phyloP scores from a whole-genome alignment of 1,140 invertebrate species.

The Drepana arcuata region DNA sequence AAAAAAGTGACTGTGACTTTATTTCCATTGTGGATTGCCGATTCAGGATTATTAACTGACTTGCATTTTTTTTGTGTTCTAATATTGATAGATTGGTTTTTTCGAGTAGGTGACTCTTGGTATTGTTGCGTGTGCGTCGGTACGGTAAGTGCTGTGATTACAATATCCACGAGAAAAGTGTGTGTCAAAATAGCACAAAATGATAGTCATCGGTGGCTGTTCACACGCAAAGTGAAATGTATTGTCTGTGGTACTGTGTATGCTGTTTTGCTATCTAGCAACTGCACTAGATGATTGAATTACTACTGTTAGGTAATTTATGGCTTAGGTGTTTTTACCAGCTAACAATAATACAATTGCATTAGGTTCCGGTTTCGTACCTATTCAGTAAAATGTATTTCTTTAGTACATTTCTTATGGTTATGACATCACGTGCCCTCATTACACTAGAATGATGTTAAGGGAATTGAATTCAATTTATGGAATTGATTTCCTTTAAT shows the following conservation, averaged over 20 bases:
- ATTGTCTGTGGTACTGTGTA: slow-evolving; percentile 29
- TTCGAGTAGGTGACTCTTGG: slow-evolving; percentile 56
- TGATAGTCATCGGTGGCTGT: slow-evolving; percentile 40
- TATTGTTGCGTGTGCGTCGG: slow-evolving; percentile 43
- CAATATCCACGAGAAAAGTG: slow-evolving; percentile 44
- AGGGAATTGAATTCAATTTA: slow-evolving; percentile 58
- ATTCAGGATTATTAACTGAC: slow-evolving; percentile 71
- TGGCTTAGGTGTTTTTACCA: too few relatives aligned
- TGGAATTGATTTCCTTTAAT: slow-evolving; percentile 61
- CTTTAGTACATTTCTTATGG: too few relatives aligned
- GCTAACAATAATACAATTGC: too few relatives aligned
- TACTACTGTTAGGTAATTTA: too few relatives aligned
- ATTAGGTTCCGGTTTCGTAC: too few relatives aligned
- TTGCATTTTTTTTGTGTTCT: slow-evolving; percentile 71
- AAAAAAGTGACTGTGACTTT: slow-evolving; percentile 72
- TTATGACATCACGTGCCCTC: slow-evolving; percentile 10
- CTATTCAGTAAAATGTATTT: too few relatives aligned
- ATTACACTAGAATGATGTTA: slow-evolving; percentile 22
- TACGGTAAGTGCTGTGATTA: slow-evolving; percentile 40
- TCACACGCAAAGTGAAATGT: slow-evolving; percentile 43
- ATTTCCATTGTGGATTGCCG: slow-evolving; percentile 71
- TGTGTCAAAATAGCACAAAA: slow-evolving; percentile 48
- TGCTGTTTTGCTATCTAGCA: too few relatives aligned
- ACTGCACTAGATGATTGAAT: too few relatives aligned
- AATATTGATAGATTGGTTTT: slow-evolving; percentile 72